phyloP scores from a whole-genome alignment of 2,797 vertebrate genomes.

The Balearica regulorum region DNA sequence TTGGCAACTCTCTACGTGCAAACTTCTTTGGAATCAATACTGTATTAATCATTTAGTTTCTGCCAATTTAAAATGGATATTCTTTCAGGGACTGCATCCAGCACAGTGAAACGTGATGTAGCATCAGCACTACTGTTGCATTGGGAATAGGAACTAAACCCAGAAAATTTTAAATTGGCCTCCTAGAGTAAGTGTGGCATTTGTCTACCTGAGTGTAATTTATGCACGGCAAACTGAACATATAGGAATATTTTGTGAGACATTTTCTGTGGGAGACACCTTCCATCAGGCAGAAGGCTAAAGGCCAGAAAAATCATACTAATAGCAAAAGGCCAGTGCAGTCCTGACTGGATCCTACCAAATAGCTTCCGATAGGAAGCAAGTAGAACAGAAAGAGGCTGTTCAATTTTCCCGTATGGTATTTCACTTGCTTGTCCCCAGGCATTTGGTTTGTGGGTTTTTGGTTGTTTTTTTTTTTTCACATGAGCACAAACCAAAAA shows the following conservation, averaged over 20 bases:
- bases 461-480: not conserved
- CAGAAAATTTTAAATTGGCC: not conserved
- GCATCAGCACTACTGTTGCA: not conserved
- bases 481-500: not conserved
- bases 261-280: not conserved
- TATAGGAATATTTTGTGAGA: not conserved
- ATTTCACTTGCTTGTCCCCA: not conserved
- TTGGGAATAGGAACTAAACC: not conserved
- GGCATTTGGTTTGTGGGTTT: not conserved
- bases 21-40: conserved; percentile 5
- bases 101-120: not conserved
- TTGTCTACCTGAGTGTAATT: not conserved
- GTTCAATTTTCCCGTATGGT: not conserved
- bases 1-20: not conserved
- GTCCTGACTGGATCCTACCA: not conserved
- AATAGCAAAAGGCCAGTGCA: not conserved
- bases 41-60: conserved; percentile 46
- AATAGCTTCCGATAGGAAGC: not conserved
- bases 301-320: not conserved
- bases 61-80: conserved; percentile 20
- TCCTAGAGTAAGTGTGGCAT: not conserved
- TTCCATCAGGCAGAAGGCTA: not conserved
- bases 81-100: not conserved
- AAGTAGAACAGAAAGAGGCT: not conserved
- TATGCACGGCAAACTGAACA: not conserved